These are phyloP conservation scores for Choristoneura fumiferana DNA, from an alignment of 1,140 invertebrate genomes.

Conservation along the genomic window DNA sequence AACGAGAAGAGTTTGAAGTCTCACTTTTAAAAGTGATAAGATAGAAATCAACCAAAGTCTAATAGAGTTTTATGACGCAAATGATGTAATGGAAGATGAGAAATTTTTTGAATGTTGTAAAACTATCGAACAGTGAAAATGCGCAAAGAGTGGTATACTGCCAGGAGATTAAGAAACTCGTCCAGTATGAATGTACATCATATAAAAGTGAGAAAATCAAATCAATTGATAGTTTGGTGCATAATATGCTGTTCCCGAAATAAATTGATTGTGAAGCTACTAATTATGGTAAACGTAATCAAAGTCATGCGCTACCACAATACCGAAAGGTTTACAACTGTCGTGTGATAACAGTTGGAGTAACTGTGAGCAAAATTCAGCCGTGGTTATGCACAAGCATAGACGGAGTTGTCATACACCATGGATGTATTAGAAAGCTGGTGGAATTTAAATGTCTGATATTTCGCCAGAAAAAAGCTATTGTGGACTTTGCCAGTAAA, in stretches of 20 bases:
- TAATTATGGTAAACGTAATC: neutral
- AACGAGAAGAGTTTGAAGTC: no score
- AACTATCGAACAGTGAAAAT: no score
- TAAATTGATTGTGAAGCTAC: conserved; percentile 8
- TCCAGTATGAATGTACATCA: conserved; percentile 36
- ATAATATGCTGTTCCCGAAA: neutral
- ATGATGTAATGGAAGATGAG: no score
- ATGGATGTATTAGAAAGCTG: conserved; percentile 17
- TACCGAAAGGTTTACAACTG: neutral
- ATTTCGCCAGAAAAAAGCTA: conserved; percentile 32
- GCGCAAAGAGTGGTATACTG: no score
- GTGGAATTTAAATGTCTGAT: conserved; percentile 46
- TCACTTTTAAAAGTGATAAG: no score
- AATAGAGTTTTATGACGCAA: no score
- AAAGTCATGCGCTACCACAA: neutral
- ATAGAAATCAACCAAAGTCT: no score
- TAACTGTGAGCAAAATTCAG: neutral
- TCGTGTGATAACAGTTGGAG: conserved; percentile 3
- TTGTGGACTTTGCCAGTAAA: conserved; percentile 28
- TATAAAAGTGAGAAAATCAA: conserved; percentile 34
- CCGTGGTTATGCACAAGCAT: conserved; percentile 6
- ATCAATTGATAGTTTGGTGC: conserved; percentile 20
- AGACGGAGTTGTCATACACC: conserved; percentile 1
- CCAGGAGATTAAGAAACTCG: no score
- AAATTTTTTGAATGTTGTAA: no score